Conservation (phyloP, 92 coral and sea anemone genomes). For the Epizoanthus fatuus region DNA sequence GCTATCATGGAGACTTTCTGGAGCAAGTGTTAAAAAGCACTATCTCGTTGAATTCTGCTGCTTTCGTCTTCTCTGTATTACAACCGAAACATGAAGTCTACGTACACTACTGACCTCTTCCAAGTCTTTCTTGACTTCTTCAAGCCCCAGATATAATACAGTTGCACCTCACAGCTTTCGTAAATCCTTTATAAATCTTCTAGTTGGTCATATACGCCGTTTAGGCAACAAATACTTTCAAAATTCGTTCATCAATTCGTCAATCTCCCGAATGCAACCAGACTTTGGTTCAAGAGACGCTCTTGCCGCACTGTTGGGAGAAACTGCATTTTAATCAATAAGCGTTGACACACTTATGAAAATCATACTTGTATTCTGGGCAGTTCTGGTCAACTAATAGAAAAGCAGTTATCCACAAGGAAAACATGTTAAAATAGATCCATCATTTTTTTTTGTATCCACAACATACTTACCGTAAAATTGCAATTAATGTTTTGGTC, state of each 20-base stretch:
- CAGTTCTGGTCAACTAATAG: background rate
- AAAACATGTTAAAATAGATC: background rate
- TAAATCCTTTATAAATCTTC: background rate
- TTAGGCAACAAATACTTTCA: background rate
- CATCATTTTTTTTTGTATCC: background rate
- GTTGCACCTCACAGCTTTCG: background rate
- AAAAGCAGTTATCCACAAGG: background rate
- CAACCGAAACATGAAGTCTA: too few species aligned
- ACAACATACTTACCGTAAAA: background rate
- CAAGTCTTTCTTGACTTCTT: background rate
- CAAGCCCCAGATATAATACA: background rate
- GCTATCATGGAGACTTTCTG: background rate
- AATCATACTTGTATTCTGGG: background rate
- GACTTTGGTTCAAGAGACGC: background rate
- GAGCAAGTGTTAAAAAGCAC: background rate
- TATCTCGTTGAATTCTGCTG: background rate
- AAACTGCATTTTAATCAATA: constrained; percentile 1
- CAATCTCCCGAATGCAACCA: background rate
- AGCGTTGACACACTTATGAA: background rate
- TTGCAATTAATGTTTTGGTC: background rate
- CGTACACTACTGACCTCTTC: background rate
- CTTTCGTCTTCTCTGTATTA: background rate
- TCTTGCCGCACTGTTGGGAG: background rate
- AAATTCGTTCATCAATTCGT: background rate
- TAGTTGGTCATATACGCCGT: background rate